Evolutionary conservation across 2,797 vertebrate species (phyloP), one percentile per base, ranked within the genome.

Genomic region (Clarias fuscus): DNA sequence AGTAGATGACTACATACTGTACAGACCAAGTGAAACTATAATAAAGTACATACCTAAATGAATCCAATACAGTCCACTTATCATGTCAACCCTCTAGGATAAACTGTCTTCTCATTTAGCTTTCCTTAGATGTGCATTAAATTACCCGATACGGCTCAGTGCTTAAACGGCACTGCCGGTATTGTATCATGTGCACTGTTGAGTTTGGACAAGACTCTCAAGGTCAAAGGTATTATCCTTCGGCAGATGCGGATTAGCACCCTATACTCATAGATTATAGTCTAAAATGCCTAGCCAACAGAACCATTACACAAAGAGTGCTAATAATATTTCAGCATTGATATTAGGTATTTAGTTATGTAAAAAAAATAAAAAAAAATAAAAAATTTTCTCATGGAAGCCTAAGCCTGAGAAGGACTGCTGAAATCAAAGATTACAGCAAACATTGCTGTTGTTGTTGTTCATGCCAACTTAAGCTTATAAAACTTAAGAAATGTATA

Each of bases 211-310:
- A 75, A 89, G 84, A 67, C 65, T 62, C 62, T 86, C 68, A 86
- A 89, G 88, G 84, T 88, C 76, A 89, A 61, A 85, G 68, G 77
- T 85, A 85, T 87, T 86, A 90, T 87, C 85, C 72, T 70, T 84
- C 64, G 78, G 40, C 70, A 37, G 43, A 67, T 82, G 65, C 4
- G 37, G 86, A 71, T 90, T 88, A 88, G 58, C 61, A 73, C 11
- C 5, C 24, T 33, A 56, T 18, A 72, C 30, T 73, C 27, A 2
- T 37, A 81, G 59, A 56, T 85, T 64, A 37, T 76, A 33, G 7
- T 40, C 82, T 53, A 58, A 86, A 62, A 84, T n/a, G 72, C 53
- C 8, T 6, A 3, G 43, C 22, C 53, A 24, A 61, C 62, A 48
- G 89, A 78, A 85, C 24, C 0, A 0, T 33, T 61, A 24, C 58